Evolutionary conservation across 2,888 invertebrate species (phyloP), one percentile per base, ranked within the genome.

Genomic region (Pseudococcus viburni): DNA sequence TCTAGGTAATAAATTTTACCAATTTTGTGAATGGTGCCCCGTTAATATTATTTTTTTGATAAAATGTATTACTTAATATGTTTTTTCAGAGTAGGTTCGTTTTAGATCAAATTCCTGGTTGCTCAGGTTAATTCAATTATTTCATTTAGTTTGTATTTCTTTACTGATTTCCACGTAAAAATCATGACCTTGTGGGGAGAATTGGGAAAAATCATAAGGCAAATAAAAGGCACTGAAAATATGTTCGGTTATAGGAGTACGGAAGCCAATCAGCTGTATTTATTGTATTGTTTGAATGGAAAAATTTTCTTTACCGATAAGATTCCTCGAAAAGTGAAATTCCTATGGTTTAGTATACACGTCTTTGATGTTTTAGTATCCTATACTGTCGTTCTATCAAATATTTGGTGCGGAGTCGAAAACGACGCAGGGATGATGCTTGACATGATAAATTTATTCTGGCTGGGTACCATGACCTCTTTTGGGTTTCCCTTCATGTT

Each of bases 241-340:
- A 73, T 73, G 11, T 73, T 73, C 33, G 33, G 33, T 15, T 73
- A 73, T 15, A 22, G 26, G 33, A 73, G 26, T 11, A 26, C 26
- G 5, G 33, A 26, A 6, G 73, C 33, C 15, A 73, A 73, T 73
- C 73, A 73, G 33, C 73, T 73, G 5, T 73, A 33, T n/a, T 17
- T 73, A 7, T 33, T 73, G 73, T 26, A 73, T 33, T 22, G 22
- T 33, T 17, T 73, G 26, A 73, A 7, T 26, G 22, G 33, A 2
- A 6, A 73, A 73, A 73, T 73, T 15, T 73, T 19, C 33, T 33
- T 26, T 33, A 73, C n/a, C 59, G 19, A n/a, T 19, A 59, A 59
- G 15, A 59, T 59, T n/a, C 59, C n/a, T 59, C 59, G n/a, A 7
- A n/a, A 59, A 59, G 59, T 59, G n/a, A 59, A 59, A 59, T 59